phyloP scores from a whole-genome alignment of 2,888 invertebrate genomes.

The Nomada fucata region DNA sequence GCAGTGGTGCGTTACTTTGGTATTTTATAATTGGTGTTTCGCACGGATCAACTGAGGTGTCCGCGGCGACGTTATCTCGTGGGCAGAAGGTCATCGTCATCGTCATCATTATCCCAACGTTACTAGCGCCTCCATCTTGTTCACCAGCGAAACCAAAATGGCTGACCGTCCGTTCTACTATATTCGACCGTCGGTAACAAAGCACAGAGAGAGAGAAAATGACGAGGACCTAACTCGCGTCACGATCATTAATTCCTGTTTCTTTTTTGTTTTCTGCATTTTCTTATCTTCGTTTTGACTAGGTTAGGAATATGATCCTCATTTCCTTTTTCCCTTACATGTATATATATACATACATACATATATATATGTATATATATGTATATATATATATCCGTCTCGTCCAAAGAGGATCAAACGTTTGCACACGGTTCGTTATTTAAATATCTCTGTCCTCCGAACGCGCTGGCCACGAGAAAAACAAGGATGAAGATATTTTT shows the following conservation, averaged over 20 bases:
- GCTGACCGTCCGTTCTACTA: neutral
- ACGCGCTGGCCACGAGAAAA: conserved; percentile 56
- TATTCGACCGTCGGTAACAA: conserved; percentile 6
- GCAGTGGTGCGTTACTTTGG: conserved; percentile 81
- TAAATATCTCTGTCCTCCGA: neutral
- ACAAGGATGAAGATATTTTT: conserved; percentile 41
- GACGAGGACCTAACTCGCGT: conserved; percentile 54
- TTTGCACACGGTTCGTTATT: conserved; percentile 17
- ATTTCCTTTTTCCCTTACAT: neutral
- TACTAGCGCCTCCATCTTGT: neutral
- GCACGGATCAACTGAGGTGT: conserved; percentile 62
- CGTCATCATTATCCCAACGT: neutral
- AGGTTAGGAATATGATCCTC: conserved; percentile 37
- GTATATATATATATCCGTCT: neutral
- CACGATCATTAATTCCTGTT: conserved; percentile 39
- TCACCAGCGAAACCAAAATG: neutral
- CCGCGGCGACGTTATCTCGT: conserved; percentile 50
- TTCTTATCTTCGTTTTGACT: conserved; percentile 39
- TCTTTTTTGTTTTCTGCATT: neutral
- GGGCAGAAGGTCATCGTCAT: conserved; percentile 54
- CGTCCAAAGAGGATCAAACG: conserved; percentile 20
- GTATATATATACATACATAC: no score
- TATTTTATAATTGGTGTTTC: conserved; percentile 72
- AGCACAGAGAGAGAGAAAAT: conserved; percentile 22
- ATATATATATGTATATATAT: no score